Base-by-base conservation (phyloP, 2,888 invertebrate species). In the Tanytarsus gracilentus region DNA sequence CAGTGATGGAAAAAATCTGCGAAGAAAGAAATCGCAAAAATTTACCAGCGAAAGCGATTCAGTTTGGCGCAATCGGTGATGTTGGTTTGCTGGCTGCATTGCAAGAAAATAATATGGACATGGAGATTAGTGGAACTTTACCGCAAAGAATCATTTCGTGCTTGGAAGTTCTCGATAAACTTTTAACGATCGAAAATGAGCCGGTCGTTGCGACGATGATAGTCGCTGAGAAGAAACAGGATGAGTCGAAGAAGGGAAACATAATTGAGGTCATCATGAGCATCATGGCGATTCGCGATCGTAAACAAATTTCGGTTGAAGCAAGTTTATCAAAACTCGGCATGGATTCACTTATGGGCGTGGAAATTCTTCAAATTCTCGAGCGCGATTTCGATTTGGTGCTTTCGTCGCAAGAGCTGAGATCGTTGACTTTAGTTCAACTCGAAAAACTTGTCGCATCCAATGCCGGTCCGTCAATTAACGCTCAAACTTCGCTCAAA, bases 271-370 rank as follows among this genome's bases (percentile, higher is more conserved):
- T 39, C n/a, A 33, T 55, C 27, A 6, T 55, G 36, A 33, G 39
- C 39, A 39, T 55, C 14, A 55, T 55, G 55, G 27, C 23, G 11
- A 55, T 55, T 23, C 55, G 55, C 67, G 81, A 83, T 66, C 69
- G 78, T 70, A 85, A 82, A 71, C 78, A 77, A 0, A 78, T 80
- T 2, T 83, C 83, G 61, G 77, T 78, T 58, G 80, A 82, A 67
- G 78, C 81, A 1, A 80, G 82, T 0, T 74, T 95, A 3, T 86
- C 88, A 2, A 93, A 93, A 68, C 74, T 95, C 58, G 94, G 94
- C 33, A 86, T 94, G 82, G 93, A 95, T 74, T 93, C 93, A 4
- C 84, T 94, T 79, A 93, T 91, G 88, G 89, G 88, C 1, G 88
- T 92, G 0, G 93, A 94, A 72, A 88, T 95, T 66, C 92, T 91